Base-by-base conservation (phyloP, 1,140 invertebrate genomes). In the Arion vulgaris region DNA sequence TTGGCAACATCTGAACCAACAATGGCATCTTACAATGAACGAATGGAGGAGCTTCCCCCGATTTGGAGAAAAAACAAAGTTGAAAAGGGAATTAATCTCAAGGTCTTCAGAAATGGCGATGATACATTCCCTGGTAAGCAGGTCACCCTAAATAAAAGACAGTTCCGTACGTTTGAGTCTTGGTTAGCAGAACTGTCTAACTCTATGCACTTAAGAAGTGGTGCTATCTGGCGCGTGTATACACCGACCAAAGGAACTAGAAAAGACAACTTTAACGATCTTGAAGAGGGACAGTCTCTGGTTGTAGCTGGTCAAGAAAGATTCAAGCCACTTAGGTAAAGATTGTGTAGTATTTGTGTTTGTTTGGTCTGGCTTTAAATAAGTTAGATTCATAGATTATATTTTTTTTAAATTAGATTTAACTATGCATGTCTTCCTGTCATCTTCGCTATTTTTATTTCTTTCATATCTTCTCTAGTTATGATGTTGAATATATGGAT, bases 301-400 rank as follows among this genome's bases (percentile, higher is more conserved):
- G 87, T 88, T 49, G 86, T 85, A 19, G 86, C 85, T 11, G 86
- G 85, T 15, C 82, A 86, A 73, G 87, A 88, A 74, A 79, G 45
- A 38, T 88, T 88, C 73, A 85, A 85, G 74, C 36, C 57, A 28
- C 76, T 88, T 53, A 85, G 82, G 87, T 88, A 86, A 77, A 34
- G 68, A 11, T 68, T n/a, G n/a, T n/a, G n/a, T n/a, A n/a, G n/a
- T n/a, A n/a, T n/a, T n/a, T n/a, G n/a, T n/a, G n/a, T n/a, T n/a
- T n/a, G n/a, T n/a, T n/a, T n/a, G n/a, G n/a, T n/a, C n/a, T n/a
- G n/a, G n/a, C n/a, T n/a, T n/a, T n/a, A n/a, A n/a, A n/a, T n/a
- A n/a, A n/a, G n/a, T n/a, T n/a, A n/a, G n/a, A n/a, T n/a, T n/a
- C n/a, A n/a, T n/a, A n/a, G n/a, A n/a, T n/a, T n/a, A n/a, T n/a